Evolutionary conservation across 2,888 invertebrate genomes (phyloP).

Genomic region (Epiblema foenella): DNA sequence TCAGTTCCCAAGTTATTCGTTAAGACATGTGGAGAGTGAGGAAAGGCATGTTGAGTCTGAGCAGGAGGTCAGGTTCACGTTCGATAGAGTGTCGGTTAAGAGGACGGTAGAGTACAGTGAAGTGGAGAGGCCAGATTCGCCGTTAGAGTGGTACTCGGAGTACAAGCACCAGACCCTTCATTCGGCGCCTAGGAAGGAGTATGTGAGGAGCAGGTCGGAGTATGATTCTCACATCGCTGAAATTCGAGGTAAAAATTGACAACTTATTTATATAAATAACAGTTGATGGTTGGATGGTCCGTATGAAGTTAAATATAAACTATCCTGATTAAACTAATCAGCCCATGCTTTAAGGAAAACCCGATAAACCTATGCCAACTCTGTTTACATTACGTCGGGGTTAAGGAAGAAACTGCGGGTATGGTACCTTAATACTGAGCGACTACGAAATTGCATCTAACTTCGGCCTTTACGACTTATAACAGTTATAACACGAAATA

Average conservation of each 20-base stretch:
- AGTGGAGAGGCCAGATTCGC: slow-evolving; percentile 75
- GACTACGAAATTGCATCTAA: neutral
- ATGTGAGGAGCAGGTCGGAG: slow-evolving; percentile 91
- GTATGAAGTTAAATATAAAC: no score
- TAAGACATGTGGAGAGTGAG: slow-evolving; percentile 76
- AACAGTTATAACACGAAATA: neutral
- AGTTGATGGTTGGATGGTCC: neutral
- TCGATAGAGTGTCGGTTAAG: slow-evolving; percentile 88
- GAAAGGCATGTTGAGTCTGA: slow-evolving; percentile 60
- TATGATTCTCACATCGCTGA: slow-evolving; percentile 94
- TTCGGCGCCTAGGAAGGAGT: slow-evolving; percentile 88
- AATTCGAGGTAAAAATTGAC: slow-evolving; percentile 89
- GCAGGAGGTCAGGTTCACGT: slow-evolving; percentile 85
- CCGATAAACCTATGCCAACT: neutral
- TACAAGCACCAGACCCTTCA: slow-evolving; percentile 85
- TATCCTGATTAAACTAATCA: neutral
- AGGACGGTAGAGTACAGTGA: slow-evolving; percentile 84
- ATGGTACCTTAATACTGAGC: neutral
- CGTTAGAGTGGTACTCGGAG: slow-evolving; percentile 80
- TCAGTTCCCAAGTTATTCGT: slow-evolving; percentile 73
- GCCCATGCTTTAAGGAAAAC: neutral
- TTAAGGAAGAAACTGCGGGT: neutral
- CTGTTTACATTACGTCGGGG: neutral
- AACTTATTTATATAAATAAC: slow-evolving; percentile 12
- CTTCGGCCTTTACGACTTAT: neutral